These are phyloP conservation scores for Urocyon cinereoargenteus DNA, from an alignment of 2,797 vertebrate species.

Conservation along the genomic window DNA sequence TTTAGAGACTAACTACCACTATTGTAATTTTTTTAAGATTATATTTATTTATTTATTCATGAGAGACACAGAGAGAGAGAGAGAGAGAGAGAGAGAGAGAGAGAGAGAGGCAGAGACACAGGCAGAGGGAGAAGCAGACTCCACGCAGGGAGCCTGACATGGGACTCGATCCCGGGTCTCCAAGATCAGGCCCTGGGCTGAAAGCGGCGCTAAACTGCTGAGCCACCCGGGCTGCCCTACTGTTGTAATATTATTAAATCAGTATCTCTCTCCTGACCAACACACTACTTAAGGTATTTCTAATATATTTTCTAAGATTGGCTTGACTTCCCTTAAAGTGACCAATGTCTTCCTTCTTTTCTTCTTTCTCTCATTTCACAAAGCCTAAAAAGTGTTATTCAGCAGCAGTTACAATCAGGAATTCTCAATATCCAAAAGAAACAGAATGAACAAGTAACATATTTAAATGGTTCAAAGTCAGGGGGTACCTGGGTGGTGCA, in stretches of 20 bases:
- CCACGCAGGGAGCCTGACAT: too few relatives aligned
- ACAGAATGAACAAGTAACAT: not conserved
- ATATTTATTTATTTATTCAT: too few relatives aligned
- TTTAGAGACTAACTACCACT: not conserved
- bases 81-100: too few relatives aligned
- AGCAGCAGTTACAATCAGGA: not conserved
- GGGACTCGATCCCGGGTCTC: too few relatives aligned
- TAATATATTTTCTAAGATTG: not conserved
- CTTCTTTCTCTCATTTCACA: not conserved
- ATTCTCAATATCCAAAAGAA: conserved; percentile 13
- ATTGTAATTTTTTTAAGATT: too few relatives aligned
- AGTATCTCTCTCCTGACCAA: not conserved
- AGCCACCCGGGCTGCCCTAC: not conserved
- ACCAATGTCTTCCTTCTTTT: not conserved
- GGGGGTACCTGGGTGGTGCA: not conserved
- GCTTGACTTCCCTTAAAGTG: not conserved
- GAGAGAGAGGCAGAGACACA: too few relatives aligned
- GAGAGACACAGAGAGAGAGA: too few relatives aligned
- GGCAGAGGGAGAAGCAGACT: too few relatives aligned
- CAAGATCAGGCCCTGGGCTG: too few relatives aligned
- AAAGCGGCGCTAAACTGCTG: too few relatives aligned
- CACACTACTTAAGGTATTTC: not conserved
- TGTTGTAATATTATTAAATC: not conserved
- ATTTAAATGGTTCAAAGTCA: not conserved
- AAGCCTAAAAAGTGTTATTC: not conserved